Evolutionary conservation across 2,888 invertebrate genomes (phyloP).

Genomic region (Xanthia togata): DNA sequence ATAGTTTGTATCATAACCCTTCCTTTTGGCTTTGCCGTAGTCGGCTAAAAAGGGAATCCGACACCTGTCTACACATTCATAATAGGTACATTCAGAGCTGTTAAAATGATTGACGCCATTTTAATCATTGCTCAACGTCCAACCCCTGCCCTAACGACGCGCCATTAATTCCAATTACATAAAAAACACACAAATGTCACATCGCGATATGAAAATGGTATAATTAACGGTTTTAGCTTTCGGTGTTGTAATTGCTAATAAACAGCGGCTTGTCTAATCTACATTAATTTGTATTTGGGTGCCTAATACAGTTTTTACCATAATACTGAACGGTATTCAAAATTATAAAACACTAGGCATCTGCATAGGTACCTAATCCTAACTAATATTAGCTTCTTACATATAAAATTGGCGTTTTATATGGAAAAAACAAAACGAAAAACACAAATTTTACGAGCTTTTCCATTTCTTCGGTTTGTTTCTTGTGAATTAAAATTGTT

Average conservation of each 20-base stretch:
- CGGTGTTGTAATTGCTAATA: neutral
- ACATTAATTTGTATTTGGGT: neutral
- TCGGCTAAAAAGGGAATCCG: neutral
- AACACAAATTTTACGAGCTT: too few relatives aligned
- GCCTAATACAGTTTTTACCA: neutral
- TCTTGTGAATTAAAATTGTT: too few relatives aligned
- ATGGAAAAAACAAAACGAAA: too few relatives aligned
- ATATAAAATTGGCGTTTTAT: too few relatives aligned
- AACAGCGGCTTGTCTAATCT: neutral
- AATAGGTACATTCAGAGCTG: slow-evolving; percentile 12
- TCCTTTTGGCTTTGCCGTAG: too few relatives aligned
- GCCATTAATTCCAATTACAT: slow-evolving; percentile 54
- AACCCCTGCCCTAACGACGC: slow-evolving; percentile 39
- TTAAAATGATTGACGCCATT: slow-evolving; percentile 50
- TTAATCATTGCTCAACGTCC: slow-evolving; percentile 34
- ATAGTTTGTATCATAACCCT: neutral
- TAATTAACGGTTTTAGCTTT: slow-evolving; percentile 42
- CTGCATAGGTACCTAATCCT: too few relatives aligned
- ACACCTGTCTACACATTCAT: neutral
- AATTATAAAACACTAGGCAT: neutral
- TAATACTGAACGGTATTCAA: too few relatives aligned
- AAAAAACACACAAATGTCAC: slow-evolving; percentile 31
- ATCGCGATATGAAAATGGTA: slow-evolving; percentile 3
- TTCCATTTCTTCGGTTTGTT: too few relatives aligned
- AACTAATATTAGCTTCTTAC: too few relatives aligned